Conservation (phyloP, 2,113 vertebrate genomes). For the Lipophrys pholis region DNA sequence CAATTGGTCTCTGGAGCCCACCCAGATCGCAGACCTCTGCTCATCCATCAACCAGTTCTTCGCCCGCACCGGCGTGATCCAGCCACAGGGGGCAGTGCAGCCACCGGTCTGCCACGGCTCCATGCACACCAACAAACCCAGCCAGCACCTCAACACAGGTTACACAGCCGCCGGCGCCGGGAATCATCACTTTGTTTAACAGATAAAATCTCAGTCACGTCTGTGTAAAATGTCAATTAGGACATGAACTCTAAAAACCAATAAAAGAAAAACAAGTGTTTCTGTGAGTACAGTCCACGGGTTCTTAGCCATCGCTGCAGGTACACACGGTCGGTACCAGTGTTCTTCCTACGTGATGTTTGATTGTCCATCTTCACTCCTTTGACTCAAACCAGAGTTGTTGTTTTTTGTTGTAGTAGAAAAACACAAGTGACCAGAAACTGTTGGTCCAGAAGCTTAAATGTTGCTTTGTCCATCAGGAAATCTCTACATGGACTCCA, state of each 20-base stretch:
- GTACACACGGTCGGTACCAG: too few species aligned
- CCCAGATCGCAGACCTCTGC: constrained; percentile 93
- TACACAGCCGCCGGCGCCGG: constrained; percentile 3
- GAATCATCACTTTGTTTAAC: not conserved
- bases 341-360: too few species aligned
- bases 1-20: constrained; percentile 94
- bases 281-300: too few species aligned
- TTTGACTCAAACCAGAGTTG: too few species aligned
- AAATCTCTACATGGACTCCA: constrained; percentile 92
- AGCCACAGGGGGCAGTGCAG: constrained; percentile 89
- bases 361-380: too few species aligned
- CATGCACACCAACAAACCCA: constrained; percentile 90
- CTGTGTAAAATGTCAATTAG: too few species aligned
- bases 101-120: constrained; percentile 88
- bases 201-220: too few species aligned
- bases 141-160: constrained; percentile 92
- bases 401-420: too few species aligned
- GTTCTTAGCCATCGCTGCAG: too few species aligned
- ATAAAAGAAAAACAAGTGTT: too few species aligned
- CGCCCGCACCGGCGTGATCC: constrained; percentile 92
- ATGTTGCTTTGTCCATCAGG: constrained; percentile 70
- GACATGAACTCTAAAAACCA: too few species aligned
- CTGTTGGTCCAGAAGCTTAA: not conserved
- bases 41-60: constrained; percentile 95
- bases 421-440: too few species aligned